Evolutionary conservation across 1,140 invertebrate species (phyloP).

Genomic region (Megalonaias nervosa): DNA sequence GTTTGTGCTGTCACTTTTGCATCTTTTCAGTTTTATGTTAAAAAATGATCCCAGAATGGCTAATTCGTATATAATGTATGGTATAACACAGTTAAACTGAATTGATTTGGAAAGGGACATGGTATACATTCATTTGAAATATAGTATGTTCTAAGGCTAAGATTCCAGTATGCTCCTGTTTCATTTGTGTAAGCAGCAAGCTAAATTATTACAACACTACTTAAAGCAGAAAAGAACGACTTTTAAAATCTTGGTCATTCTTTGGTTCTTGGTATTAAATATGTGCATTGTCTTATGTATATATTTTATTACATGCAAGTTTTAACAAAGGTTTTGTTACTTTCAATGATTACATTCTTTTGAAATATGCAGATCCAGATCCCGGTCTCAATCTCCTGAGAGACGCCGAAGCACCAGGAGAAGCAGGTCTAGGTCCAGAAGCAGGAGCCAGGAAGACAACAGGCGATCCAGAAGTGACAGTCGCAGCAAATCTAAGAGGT

Average conservation of each 20-base stretch:
- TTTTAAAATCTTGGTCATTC: not conserved
- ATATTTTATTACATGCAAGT: not conserved
- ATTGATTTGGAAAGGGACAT: too few relatives aligned
- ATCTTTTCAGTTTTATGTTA: too few relatives aligned
- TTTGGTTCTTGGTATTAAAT: not conserved
- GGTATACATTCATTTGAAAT: too few relatives aligned
- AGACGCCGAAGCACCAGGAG: constrained; percentile 39
- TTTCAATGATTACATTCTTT: not conserved
- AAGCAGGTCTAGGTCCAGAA: constrained; percentile 37
- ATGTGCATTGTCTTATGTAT: not conserved
- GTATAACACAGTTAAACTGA: too few relatives aligned
- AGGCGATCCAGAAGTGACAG: constrained; percentile 35
- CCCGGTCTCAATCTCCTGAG: constrained; percentile 28
- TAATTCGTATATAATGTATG: too few relatives aligned
- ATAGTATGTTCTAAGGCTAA: too few relatives aligned
- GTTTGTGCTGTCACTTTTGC: too few relatives aligned
- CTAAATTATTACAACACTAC: too few relatives aligned
- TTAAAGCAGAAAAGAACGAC: too few relatives aligned
- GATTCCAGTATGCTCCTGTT: too few relatives aligned
- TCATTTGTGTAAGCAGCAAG: too few relatives aligned
- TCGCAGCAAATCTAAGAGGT: constrained; percentile 17
- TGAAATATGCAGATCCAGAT: constrained; percentile 39
- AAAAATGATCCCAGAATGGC: too few relatives aligned
- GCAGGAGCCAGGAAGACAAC: constrained; percentile 37
- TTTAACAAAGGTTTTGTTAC: not conserved